Percentiles rank a stretch among this genome's conserved stretches.
These are phyloP conservation scores for Hedya salicella DNA, from an alignment of 2,888 invertebrate species.

Conservation along the genomic window DNA sequence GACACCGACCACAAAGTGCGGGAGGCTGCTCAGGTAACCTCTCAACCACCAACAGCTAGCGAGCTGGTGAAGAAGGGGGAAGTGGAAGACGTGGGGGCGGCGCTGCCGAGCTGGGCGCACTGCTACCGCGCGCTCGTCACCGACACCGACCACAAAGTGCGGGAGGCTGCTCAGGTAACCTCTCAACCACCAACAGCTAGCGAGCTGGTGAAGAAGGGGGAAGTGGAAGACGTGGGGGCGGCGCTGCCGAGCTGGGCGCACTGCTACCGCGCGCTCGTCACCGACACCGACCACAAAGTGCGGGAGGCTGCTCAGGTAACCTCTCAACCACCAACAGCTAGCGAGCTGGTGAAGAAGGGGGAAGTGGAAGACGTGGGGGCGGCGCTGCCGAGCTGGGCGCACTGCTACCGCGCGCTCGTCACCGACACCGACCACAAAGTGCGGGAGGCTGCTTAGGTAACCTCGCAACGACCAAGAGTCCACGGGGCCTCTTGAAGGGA, in stretches of 20 bases:
- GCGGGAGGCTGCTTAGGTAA: conserved; percentile 89
- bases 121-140: conserved; percentile 90
- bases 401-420: conserved; percentile 90
- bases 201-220: conserved; percentile 87
- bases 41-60: conserved; percentile 87
- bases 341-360: conserved; percentile 87
- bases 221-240: conserved; percentile 87
- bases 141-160: conserved; percentile 93
- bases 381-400: conserved; percentile 93
- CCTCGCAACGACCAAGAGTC: neutral
- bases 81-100: conserved; percentile 87
- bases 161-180: conserved; percentile 88
- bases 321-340: conserved; percentile 87
- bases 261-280: conserved; percentile 89
- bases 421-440: conserved; percentile 93
- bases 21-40: conserved; percentile 87
- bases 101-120: conserved; percentile 93
- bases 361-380: conserved; percentile 88
- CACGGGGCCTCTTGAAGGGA: no score
- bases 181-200: conserved; percentile 87
- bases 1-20: conserved; percentile 94
- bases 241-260: conserved; percentile 94
- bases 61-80: conserved; percentile 88
- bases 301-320: conserved; percentile 89
- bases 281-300: conserved; percentile 93